Percentiles rank a stretch among this genome's conserved stretches.
These are phyloP conservation scores for Ovibos moschatus DNA, from an alignment of 2,113 vertebrate genomes.

Conservation along the genomic window DNA sequence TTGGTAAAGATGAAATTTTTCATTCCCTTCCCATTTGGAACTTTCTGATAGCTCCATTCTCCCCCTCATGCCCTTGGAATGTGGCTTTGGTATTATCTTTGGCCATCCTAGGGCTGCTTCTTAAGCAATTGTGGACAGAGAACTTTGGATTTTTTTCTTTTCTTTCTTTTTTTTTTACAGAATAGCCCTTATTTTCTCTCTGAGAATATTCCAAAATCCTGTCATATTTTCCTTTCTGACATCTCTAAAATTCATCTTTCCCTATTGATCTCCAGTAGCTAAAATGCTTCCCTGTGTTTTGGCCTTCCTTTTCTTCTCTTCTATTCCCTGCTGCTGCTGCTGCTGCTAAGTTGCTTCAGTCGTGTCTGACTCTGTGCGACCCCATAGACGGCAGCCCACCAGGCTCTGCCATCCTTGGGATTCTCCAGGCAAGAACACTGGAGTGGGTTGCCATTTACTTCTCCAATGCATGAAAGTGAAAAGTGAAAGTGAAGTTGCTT, in stretches of 20 bases:
- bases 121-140: conserved; percentile 35
- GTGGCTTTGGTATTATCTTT: conserved; percentile 55
- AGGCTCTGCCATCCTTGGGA: no score
- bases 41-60: conserved; percentile 58
- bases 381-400: no score
- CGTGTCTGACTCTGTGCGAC: no score
- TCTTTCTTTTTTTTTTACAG: neutral
- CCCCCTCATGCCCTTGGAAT: conserved; percentile 56
- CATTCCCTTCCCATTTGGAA: conserved; percentile 34
- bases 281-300: conserved; percentile 25
- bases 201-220: conserved; percentile 64
- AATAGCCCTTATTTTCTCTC: conserved; percentile 47
- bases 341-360: no score
- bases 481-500: no score
- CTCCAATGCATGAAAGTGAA: no score
- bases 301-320: neutral
- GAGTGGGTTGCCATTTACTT: no score
- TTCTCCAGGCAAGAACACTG: no score
- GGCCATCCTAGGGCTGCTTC: conserved; percentile 44
- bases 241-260: conserved; percentile 70
- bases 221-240: conserved; percentile 71
- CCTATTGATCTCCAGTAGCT: conserved; percentile 43
- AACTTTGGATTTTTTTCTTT: conserved; percentile 6
- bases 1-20: conserved; percentile 8
- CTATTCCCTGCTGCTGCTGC: neutral